These are phyloP conservation scores for Lysandra coridon DNA, from an alignment of 2,888 invertebrate genomes.

Conservation along the genomic window DNA sequence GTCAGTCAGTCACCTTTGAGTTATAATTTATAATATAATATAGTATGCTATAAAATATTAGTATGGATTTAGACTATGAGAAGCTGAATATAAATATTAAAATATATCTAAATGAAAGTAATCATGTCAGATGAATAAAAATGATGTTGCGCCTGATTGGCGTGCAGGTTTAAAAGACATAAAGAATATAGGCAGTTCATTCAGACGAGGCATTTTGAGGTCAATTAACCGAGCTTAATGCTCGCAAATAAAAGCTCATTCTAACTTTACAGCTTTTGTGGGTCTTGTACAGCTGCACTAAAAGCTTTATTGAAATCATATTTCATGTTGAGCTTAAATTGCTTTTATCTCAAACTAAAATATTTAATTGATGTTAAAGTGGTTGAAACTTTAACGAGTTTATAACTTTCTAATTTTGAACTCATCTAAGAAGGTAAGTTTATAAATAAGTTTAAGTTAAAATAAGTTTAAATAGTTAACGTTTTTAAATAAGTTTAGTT, in stretches of 20 bases:
- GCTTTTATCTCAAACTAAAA: neutral
- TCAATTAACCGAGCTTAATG: constrained; percentile 24
- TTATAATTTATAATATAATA: too few relatives aligned
- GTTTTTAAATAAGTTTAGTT: neutral
- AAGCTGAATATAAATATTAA: neutral
- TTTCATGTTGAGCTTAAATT: neutral
- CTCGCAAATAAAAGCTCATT: constrained; percentile 27
- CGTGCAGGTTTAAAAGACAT: neutral
- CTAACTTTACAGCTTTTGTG: constrained; percentile 21
- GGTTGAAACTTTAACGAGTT: neutral
- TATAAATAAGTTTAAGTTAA: neutral
- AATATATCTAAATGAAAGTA: neutral
- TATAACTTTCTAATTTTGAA: neutral
- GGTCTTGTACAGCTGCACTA: constrained; percentile 8
- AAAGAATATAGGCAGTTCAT: neutral
- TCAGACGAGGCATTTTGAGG: constrained; percentile 20
- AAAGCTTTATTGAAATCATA: constrained; percentile 25
- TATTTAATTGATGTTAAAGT: constrained; percentile 3
- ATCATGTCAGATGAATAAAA: neutral
- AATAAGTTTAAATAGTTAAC: neutral
- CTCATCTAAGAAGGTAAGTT: neutral
- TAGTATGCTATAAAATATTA: too few relatives aligned
- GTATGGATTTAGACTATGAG: too few relatives aligned
- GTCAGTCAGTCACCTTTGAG: too few relatives aligned
- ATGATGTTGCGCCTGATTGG: neutral